These are phyloP conservation scores for Nephrocerus scutellatus DNA, from an alignment of 2,888 invertebrate species.

Conservation along the genomic window DNA sequence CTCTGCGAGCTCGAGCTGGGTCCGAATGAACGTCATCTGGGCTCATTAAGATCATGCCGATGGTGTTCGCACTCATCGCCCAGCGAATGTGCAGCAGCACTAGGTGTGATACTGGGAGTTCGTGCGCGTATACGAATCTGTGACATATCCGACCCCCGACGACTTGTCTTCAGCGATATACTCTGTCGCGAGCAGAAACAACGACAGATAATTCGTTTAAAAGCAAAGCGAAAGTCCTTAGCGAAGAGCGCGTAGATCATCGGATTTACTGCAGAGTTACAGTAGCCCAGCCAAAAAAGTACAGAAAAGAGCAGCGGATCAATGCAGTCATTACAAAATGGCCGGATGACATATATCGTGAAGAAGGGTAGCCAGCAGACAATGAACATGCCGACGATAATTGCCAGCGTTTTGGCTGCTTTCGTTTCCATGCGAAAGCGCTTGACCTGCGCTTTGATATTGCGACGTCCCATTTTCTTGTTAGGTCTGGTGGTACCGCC, in stretches of 20 bases:
- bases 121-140: slow-evolving; percentile 50
- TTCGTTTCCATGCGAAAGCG: slow-evolving; percentile 93
- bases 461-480: slow-evolving; percentile 76
- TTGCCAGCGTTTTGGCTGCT: slow-evolving; percentile 92
- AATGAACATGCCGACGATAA: slow-evolving; percentile 95
- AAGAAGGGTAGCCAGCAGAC: slow-evolving; percentile 97
- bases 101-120: slow-evolving; percentile 53
- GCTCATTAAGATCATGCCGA: slow-evolving; percentile 48
- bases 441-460: slow-evolving; percentile 86
- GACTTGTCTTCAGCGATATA: slow-evolving; percentile 45
- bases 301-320: slow-evolving; percentile 80
- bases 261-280: slow-evolving; percentile 94
- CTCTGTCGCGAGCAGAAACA: slow-evolving; percentile 61
- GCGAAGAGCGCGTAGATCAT: slow-evolving; percentile 92
- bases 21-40: slow-evolving; percentile 53
- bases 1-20: slow-evolving; percentile 42
- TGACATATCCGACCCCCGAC: slow-evolving; percentile 55
- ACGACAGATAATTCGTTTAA: slow-evolving; percentile 84
- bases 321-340: slow-evolving; percentile 81
- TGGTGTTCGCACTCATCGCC: slow-evolving; percentile 54
- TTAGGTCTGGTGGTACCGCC: slow-evolving; percentile 39
- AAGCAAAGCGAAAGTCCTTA: slow-evolving; percentile 90
- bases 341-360: slow-evolving; percentile 85
- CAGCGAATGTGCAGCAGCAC: slow-evolving; percentile 50
- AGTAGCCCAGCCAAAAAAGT: slow-evolving; percentile 95